These are phyloP conservation scores for Mergus octosetaceus DNA, from an alignment of 2,797 vertebrate species.

Conservation along the genomic window DNA sequence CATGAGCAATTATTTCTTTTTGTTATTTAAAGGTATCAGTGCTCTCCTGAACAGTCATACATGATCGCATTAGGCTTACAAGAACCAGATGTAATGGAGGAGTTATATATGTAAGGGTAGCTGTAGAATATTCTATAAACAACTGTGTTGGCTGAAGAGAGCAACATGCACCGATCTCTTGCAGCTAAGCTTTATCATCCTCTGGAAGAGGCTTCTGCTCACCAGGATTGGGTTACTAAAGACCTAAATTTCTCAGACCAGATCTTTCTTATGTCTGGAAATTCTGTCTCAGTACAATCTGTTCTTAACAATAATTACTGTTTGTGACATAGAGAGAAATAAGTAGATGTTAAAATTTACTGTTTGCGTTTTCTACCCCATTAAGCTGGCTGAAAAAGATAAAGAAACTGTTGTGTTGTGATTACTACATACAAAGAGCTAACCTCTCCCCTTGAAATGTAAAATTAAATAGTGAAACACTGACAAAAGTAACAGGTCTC, in stretches of 20 bases:
- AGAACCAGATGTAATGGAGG: background rate
- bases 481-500: background rate
- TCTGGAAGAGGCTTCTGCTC: background rate
- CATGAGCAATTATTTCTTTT: background rate
- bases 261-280: background rate
- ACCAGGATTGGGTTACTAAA: background rate
- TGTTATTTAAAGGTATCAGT: background rate
- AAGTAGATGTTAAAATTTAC: background rate
- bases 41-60: background rate
- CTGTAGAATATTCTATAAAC: background rate
- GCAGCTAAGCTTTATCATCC: background rate
- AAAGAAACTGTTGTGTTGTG: background rate
- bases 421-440: background rate
- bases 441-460: background rate
- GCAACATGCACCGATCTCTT: background rate
- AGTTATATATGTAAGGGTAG: background rate
- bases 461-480: background rate
- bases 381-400: background rate
- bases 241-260: background rate
- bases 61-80: fast-evolving
- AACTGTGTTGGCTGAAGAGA: background rate
- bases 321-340: background rate
- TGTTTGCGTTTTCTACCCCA: background rate
- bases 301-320: background rate
- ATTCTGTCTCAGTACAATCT: background rate